Evolutionary conservation across 2,797 vertebrate species (phyloP).

Genomic region (Yasuhikotakia modesta): DNA sequence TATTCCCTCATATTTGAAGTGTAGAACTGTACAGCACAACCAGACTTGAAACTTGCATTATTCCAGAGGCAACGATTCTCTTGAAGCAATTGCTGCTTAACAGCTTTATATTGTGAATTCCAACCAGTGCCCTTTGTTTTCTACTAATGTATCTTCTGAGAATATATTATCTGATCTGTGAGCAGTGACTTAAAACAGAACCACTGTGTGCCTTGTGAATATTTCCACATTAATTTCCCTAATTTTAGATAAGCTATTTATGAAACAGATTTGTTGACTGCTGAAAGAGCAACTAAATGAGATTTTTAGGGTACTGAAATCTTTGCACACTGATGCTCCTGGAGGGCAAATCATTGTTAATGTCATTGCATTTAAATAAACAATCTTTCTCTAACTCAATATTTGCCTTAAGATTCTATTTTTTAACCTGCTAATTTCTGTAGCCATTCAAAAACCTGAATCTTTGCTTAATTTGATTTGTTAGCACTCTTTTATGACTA

Average conservation of each 20-base stretch:
- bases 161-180: conserved; percentile 5
- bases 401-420: neutral
- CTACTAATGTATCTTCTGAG: neutral
- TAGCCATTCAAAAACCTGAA: no score
- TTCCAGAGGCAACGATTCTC: conserved; percentile 17
- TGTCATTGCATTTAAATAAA: conserved; percentile 23
- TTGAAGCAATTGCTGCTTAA: conserved; percentile 36
- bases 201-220: conserved; percentile 57
- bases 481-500: no score
- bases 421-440: neutral
- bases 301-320: conserved; percentile 34
- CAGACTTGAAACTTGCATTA: neutral
- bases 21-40: neutral
- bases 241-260: conserved; percentile 49
- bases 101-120: conserved; percentile 17
- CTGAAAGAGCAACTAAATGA: conserved; percentile 5
- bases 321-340: conserved; percentile 12
- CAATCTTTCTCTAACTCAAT: neutral
- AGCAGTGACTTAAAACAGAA: conserved; percentile 38
- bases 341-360: conserved; percentile 7
- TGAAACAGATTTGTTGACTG: conserved; percentile 25
- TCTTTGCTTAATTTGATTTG: no score
- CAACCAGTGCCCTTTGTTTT: conserved; percentile 2
- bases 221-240: conserved; percentile 37
- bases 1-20: conserved; percentile 13